Conservation (phyloP, 2,797 vertebrate species). For the Thamnophis elegans region DNA sequence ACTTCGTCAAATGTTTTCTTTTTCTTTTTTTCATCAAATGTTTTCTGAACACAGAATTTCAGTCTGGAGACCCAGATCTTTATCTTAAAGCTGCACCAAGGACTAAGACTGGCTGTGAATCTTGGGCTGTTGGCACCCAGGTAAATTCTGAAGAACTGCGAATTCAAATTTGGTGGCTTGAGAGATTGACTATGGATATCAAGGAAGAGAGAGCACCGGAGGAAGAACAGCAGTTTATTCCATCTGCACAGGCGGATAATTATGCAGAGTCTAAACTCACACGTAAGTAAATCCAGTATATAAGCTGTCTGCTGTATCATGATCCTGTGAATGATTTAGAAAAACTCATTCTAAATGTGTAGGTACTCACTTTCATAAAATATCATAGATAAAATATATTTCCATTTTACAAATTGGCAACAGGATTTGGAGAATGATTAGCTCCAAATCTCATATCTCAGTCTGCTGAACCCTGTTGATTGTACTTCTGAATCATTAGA, state of each 20-base stretch:
- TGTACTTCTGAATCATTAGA: background rate
- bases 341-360: background rate
- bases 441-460: background rate
- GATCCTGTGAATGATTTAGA: background rate
- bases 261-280: constrained; percentile 67
- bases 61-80: constrained; percentile 53
- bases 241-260: constrained; percentile 60
- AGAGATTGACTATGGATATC: constrained; percentile 73
- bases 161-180: constrained; percentile 54
- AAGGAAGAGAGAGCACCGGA: constrained; percentile 72
- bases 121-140: constrained; percentile 56
- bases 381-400: background rate
- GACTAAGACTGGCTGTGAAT: constrained; percentile 41
- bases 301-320: background rate
- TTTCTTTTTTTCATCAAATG: background rate
- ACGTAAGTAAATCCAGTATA: constrained; percentile 72
- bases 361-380: background rate
- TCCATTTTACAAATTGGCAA: background rate
- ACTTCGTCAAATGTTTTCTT: constrained; percentile 44
- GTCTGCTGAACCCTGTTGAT: background rate
- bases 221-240: constrained; percentile 71
- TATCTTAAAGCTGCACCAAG: constrained; percentile 60
- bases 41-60: constrained; percentile 68
- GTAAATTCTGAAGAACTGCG: constrained; percentile 51
- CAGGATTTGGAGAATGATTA: background rate